These are phyloP conservation scores for Chloroclysta siterata DNA, from an alignment of 2,888 invertebrate species.

Conservation along the genomic window DNA sequence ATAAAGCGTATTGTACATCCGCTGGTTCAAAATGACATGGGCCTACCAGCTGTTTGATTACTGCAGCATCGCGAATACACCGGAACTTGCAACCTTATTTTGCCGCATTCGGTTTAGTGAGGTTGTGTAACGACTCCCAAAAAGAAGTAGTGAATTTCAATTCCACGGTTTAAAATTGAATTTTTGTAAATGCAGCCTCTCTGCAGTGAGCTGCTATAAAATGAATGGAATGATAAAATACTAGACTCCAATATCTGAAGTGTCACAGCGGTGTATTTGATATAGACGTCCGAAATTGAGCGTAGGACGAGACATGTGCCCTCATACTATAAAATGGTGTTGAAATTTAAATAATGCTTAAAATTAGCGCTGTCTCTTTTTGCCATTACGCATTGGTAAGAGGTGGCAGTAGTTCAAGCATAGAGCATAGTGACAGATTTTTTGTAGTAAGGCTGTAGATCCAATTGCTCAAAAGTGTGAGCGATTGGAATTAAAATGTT, in stretches of 20 bases:
- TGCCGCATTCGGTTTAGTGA: constrained; percentile 16
- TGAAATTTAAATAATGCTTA: too few species aligned
- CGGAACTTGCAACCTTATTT: constrained; percentile 25
- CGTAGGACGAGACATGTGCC: neutral
- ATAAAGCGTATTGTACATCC: constrained; percentile 5
- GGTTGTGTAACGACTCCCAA: constrained; percentile 17
- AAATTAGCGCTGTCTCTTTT: too few species aligned
- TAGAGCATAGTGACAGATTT: too few species aligned
- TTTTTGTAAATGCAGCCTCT: constrained; percentile 1
- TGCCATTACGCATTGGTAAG: too few species aligned
- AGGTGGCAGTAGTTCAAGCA: too few species aligned
- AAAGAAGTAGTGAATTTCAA: constrained; percentile 14
- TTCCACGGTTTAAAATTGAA: constrained; percentile 15
- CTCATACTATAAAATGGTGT: too few species aligned
- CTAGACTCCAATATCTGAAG: neutral
- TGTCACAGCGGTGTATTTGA: neutral
- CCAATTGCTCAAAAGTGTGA: too few species aligned
- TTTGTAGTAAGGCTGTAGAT: too few species aligned
- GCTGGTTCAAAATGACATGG: neutral
- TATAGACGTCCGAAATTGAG: neutral
- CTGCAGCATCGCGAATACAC: constrained; percentile 5
- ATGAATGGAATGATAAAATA: neutral
- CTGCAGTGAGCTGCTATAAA: neutral
- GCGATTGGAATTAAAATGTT: too few species aligned
- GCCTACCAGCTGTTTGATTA: constrained; percentile 8